Percentiles rank a stretch among this genome's conserved stretches.
Conservation (phyloP, 2,797 vertebrate genomes). For the Remorina albescens region DNA sequence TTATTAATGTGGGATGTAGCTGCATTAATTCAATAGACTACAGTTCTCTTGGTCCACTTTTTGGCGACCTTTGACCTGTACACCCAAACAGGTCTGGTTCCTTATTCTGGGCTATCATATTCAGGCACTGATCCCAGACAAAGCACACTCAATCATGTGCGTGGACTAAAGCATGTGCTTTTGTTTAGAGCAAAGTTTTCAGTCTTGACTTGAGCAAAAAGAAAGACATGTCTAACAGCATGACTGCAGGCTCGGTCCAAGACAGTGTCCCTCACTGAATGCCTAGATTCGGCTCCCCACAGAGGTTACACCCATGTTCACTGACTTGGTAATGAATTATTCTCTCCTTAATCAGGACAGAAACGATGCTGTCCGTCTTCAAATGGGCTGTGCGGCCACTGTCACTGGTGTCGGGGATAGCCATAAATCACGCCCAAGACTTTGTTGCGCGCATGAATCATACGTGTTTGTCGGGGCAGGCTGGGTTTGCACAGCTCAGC, state of each 20-base stretch:
- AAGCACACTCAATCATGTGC: neutral
- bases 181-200: constrained; percentile 13
- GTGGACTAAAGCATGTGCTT: constrained; percentile 8
- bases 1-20: constrained; percentile 23
- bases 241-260: constrained; percentile 15
- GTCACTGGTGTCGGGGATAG: constrained; percentile 17
- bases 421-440: constrained; percentile 55
- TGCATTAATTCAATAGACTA: constrained; percentile 58
- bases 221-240: constrained; percentile 16
- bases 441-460: constrained; percentile 36
- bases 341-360: constrained; percentile 49
- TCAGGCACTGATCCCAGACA: constrained; percentile 10
- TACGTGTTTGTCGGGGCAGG: neutral
- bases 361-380: constrained; percentile 39
- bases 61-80: constrained; percentile 49
- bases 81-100: neutral
- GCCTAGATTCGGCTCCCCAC: constrained; percentile 18
- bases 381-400: constrained; percentile 27
- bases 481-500: neutral
- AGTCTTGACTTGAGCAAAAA: constrained; percentile 22
- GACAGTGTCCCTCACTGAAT: neutral
- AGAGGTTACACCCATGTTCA: constrained; percentile 42
- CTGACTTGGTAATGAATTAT: constrained; percentile 54
- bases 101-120: neutral
- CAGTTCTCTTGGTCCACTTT: neutral